Conservation (phyloP, 2,797 vertebrate species). For the Hozukius guyotensis region DNA sequence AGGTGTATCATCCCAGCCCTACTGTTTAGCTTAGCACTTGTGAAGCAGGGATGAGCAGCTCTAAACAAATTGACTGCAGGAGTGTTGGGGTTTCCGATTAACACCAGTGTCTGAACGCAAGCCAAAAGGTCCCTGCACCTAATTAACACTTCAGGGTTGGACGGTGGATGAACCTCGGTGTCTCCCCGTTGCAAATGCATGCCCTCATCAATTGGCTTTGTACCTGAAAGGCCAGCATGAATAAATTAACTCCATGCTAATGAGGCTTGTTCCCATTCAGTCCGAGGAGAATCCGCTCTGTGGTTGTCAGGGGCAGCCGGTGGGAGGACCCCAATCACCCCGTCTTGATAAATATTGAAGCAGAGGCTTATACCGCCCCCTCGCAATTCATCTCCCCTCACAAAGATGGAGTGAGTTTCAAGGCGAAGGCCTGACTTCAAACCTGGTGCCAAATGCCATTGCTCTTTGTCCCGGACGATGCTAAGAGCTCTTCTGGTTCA, state of each 20-base stretch:
- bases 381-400: slow-evolving; percentile 58
- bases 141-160: slow-evolving; percentile 66
- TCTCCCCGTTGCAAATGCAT: slow-evolving; percentile 53
- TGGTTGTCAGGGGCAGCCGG: slow-evolving; percentile 72
- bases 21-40: background rate
- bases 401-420: slow-evolving; percentile 67
- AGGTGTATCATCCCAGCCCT: accelerated
- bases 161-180: slow-evolving; percentile 39
- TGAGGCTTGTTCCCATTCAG: slow-evolving; percentile 53
- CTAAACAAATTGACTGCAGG: slow-evolving; percentile 19
- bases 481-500: slow-evolving; percentile 49
- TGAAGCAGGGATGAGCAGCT: slow-evolving; percentile 26
- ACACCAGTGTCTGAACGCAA: slow-evolving; percentile 43
- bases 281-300: slow-evolving; percentile 36
- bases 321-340: slow-evolving; percentile 59
- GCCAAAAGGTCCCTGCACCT: slow-evolving; percentile 57
- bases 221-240: slow-evolving; percentile 66
- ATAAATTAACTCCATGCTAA: slow-evolving; percentile 77
- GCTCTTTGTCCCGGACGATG: slow-evolving; percentile 59
- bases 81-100: slow-evolving; percentile 46
- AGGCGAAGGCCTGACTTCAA: slow-evolving; percentile 69
- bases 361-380: slow-evolving; percentile 54
- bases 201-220: slow-evolving; percentile 49
- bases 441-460: slow-evolving; percentile 71
- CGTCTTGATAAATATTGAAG: slow-evolving; percentile 77